These are phyloP conservation scores for Agriopis marginaria DNA, from an alignment of 2,888 invertebrate genomes.

Conservation along the genomic window DNA sequence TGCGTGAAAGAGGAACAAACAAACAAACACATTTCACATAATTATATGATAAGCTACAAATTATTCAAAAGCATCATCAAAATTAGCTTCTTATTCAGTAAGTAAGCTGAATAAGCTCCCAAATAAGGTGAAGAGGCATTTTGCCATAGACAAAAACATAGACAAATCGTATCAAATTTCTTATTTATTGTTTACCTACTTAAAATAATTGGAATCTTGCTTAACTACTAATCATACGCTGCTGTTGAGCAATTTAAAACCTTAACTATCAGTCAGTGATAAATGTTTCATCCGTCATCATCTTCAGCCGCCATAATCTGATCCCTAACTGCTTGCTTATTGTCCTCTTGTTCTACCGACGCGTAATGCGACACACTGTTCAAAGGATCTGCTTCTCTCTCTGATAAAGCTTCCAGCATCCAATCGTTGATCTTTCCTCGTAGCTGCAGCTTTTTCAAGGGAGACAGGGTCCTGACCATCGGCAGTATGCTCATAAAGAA, in stretches of 20 bases:
- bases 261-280: not conserved
- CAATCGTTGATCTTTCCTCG: conserved; percentile 53
- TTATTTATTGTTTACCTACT: not conserved
- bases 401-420: conserved; percentile 45
- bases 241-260: not conserved
- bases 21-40: too few species aligned
- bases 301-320: conserved; percentile 20
- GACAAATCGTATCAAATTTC: not conserved
- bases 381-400: conserved; percentile 18
- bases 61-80: too few species aligned
- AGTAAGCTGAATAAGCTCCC: too few species aligned
- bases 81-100: too few species aligned
- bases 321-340: conserved; percentile 31
- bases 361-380: conserved; percentile 10
- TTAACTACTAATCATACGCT: not conserved
- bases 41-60: too few species aligned
- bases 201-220: not conserved
- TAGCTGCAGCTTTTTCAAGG: conserved; percentile 54
- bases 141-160: too few species aligned
- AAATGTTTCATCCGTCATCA: conserved; percentile 5
- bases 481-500: conserved; percentile 54
- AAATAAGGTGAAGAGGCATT: too few species aligned
- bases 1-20: too few species aligned
- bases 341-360: not conserved
- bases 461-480: conserved; percentile 48